phyloP scores from a whole-genome alignment of 2,888 invertebrate species.

The Homarus gammarus region DNA sequence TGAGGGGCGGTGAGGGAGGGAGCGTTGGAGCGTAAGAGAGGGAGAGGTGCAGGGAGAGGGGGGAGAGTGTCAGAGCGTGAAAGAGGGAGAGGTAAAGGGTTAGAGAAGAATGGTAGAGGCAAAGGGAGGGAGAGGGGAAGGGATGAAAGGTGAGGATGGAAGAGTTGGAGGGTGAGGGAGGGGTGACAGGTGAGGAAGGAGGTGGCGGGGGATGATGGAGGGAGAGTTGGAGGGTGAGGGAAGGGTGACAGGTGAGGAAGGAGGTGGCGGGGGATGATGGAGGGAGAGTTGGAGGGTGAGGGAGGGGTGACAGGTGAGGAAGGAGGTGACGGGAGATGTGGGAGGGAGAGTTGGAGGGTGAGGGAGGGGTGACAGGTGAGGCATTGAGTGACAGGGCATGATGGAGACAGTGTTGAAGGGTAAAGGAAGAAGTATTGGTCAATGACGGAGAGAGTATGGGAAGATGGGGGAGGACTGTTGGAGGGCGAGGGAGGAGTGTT shows the following conservation, averaged over 20 bases:
- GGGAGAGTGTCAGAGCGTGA: no score
- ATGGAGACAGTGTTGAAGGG: neutral
- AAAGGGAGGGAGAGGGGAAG: neutral
- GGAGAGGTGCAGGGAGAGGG: neutral
- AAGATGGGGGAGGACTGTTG: constrained; percentile 14
- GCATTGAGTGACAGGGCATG: no score
- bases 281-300: constrained; percentile 1
- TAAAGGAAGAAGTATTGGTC: neutral
- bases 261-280: constrained; percentile 13
- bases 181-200: neutral
- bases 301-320: neutral
- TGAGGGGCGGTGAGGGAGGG: neutral
- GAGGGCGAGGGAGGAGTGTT: constrained; percentile 17
- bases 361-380: neutral
- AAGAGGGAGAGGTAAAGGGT: neutral
- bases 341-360: constrained; percentile 1
- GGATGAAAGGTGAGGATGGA: neutral
- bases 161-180: neutral
- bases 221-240: neutral
- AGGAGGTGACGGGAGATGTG: constrained; percentile 3
- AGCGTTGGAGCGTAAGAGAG: neutral
- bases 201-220: neutral
- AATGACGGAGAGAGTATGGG: constrained; percentile 8
- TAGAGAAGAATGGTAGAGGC: neutral
- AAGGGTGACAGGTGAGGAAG: neutral